Percentiles rank a stretch among this genome's conserved stretches.
phyloP scores from a whole-genome alignment of 2,888 invertebrate genomes.

The Pseudococcus viburni region DNA sequence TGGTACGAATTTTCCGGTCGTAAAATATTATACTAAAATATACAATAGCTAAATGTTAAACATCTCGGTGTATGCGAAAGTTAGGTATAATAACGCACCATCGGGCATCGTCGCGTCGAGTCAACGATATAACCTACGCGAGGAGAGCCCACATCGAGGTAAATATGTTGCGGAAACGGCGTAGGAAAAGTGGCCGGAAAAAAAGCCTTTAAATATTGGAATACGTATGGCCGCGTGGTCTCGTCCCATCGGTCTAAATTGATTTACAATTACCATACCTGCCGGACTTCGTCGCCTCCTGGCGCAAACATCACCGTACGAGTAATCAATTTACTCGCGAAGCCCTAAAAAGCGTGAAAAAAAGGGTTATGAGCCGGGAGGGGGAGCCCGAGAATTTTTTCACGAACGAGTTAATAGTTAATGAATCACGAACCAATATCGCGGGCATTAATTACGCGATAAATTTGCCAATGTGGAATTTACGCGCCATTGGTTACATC shows the following conservation, averaged over 20 bases:
- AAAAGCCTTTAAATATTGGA: not conserved
- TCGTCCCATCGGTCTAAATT: not conserved
- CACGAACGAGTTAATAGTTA: slow-evolving; percentile 31
- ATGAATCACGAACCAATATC: slow-evolving; percentile 25
- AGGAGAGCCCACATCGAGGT: not conserved
- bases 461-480: slow-evolving; percentile 35
- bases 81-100: not conserved
- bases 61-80: not conserved
- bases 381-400: not conserved
- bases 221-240: not conserved
- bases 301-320: not conserved
- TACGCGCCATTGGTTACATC: slow-evolving; percentile 17
- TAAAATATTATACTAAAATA: slow-evolving; percentile 19
- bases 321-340: not conserved
- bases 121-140: not conserved
- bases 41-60: slow-evolving; percentile 24
- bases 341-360: not conserved
- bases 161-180: not conserved
- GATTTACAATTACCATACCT: slow-evolving; percentile 12
- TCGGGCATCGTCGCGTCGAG: not conserved
- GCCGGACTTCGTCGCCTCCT: not conserved
- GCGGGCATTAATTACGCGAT: slow-evolving; percentile 24
- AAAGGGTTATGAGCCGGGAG: not conserved
- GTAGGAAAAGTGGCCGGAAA: not conserved
- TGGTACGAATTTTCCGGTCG: slow-evolving; percentile 13